Evolutionary conservation across 2,888 invertebrate genomes (phyloP).

Genomic region (Pachliopta kotzebuea): DNA sequence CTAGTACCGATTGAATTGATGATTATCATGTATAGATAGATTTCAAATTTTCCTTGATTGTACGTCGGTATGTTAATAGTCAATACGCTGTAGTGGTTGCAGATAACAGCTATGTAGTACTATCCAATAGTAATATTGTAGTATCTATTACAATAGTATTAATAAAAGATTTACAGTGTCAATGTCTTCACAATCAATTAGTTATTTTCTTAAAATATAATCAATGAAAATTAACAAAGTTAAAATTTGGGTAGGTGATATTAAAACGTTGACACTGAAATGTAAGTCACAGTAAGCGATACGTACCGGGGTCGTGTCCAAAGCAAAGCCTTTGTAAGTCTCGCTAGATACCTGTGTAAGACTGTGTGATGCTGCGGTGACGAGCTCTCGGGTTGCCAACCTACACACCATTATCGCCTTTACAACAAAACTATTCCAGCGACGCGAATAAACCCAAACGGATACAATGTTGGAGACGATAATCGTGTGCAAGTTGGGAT

Average conservation of each 20-base stretch:
- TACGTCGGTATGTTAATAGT: slow-evolving; percentile 53
- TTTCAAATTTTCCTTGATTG: slow-evolving; percentile 19
- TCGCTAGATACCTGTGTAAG: slow-evolving; percentile 22
- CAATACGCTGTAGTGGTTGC: slow-evolving; percentile 54
- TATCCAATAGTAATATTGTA: slow-evolving; percentile 35
- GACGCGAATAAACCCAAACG: background rate
- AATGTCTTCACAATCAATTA: slow-evolving; percentile 25
- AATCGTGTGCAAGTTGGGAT: slow-evolving; percentile 18
- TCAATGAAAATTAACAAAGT: background rate
- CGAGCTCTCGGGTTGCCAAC: background rate
- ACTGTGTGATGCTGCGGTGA: slow-evolving; percentile 17
- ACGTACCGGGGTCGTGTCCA: slow-evolving; percentile 36
- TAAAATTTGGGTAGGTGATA: background rate
- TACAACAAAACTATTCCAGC: background rate
- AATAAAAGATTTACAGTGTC: slow-evolving; percentile 33
- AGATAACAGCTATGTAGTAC: slow-evolving; percentile 40
- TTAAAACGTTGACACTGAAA: slow-evolving; percentile 24
- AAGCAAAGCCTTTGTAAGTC: slow-evolving; percentile 25
- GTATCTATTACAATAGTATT: slow-evolving; percentile 34
- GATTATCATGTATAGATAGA: too few species aligned
- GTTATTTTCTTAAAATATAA: too few species aligned
- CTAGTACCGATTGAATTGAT: too few species aligned
- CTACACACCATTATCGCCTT: slow-evolving; percentile 25
- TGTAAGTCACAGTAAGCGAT: slow-evolving; percentile 34
- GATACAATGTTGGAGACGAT: slow-evolving; percentile 12